Conservation (phyloP, 2,113 vertebrate genomes). For the Pogona vitticeps region DNA sequence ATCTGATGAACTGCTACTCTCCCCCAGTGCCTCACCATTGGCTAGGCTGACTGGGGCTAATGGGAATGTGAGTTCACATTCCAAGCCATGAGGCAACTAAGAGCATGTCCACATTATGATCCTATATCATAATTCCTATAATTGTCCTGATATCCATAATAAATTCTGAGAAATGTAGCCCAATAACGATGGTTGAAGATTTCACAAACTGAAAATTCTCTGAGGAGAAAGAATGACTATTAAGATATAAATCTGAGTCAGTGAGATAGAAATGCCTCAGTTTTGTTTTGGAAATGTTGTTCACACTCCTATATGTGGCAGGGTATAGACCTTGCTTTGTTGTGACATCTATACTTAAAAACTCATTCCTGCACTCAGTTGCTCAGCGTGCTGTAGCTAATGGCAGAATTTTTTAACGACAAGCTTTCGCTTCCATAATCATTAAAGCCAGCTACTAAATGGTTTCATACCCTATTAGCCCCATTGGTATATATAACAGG, state of each 20-base stretch:
- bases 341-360: neutral
- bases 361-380: neutral
- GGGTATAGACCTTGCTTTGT: neutral
- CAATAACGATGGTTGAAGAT: no score
- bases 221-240: neutral
- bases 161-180: neutral
- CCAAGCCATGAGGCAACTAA: neutral
- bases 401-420: neutral
- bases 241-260: neutral
- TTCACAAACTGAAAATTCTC: neutral
- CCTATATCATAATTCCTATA: neutral
- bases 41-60: no score
- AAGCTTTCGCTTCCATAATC: neutral
- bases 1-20: no score
- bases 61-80: no score
- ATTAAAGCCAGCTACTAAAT: conserved; percentile 14
- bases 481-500: conserved; percentile 28
- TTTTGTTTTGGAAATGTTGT: neutral
- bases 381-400: neutral
- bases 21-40: no score
- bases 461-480: neutral
- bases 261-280: neutral
- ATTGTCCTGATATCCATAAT: neutral
- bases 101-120: neutral
- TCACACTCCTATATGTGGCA: neutral